phyloP scores from a whole-genome alignment of 2,113 vertebrate species.

The Limnothrissa miodon region DNA sequence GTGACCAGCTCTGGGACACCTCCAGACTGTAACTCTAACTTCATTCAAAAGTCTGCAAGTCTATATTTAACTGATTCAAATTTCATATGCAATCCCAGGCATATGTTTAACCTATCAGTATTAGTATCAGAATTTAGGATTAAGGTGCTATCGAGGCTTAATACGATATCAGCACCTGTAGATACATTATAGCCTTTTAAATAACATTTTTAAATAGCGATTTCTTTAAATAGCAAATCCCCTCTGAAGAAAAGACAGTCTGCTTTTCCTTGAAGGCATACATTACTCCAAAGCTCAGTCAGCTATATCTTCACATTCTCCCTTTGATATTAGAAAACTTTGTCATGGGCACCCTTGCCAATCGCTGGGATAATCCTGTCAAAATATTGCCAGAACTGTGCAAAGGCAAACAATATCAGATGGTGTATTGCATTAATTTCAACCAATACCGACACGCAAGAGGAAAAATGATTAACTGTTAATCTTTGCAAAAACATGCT shows the following conservation, averaged over 20 bases:
- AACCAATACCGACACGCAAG: background rate
- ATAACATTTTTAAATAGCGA: background rate
- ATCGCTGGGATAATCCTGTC: background rate
- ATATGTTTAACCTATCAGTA: background rate
- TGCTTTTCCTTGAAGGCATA: background rate
- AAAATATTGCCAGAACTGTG: background rate
- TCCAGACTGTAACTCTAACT: too few species aligned
- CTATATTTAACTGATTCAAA: background rate
- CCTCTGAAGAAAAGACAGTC: background rate
- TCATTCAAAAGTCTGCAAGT: too few species aligned
- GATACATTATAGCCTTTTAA: background rate
- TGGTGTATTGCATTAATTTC: slow-evolving; percentile 7
- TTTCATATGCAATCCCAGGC: too few species aligned
- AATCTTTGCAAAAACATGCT: slow-evolving; percentile 29
- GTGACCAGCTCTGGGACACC: background rate
- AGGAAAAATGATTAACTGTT: slow-evolving; percentile 20
- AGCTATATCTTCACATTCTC: background rate
- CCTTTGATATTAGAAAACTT: background rate
- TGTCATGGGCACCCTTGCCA: background rate
- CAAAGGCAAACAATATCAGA: slow-evolving; percentile 8
- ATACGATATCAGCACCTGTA: too few species aligned
- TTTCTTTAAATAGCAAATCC: background rate
- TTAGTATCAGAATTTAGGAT: too few species aligned
- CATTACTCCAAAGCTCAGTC: background rate
- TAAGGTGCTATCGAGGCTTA: too few species aligned